phyloP scores from a whole-genome alignment of 2,888 invertebrate genomes.

The Eretmocerus hayati region DNA sequence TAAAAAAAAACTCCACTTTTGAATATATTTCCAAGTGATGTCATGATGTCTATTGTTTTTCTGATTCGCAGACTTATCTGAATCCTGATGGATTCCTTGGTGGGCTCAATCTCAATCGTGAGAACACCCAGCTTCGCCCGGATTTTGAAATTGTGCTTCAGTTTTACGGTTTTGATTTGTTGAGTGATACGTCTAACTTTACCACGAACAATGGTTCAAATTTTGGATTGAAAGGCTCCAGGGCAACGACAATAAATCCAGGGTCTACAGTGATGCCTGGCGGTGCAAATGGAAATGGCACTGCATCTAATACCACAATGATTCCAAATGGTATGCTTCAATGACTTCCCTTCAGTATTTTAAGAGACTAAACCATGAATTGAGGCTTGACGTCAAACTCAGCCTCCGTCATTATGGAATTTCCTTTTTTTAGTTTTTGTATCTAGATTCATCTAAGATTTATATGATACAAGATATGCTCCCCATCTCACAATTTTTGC shows the following conservation, averaged over 20 bases:
- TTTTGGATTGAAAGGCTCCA: conserved; percentile 22
- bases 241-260: conserved; percentile 30
- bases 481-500: no score
- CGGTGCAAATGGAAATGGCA: background rate
- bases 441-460: no score
- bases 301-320: background rate
- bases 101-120: conserved; percentile 71
- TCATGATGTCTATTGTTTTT: no score
- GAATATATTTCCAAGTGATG: no score
- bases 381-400: no score
- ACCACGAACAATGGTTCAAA: conserved; percentile 1
- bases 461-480: no score
- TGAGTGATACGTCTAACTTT: conserved; percentile 28
- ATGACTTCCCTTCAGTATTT: no score
- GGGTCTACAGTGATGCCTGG: background rate
- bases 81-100: conserved; percentile 77
- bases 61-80: conserved; percentile 69
- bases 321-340: no score
- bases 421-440: no score
- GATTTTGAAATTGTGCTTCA: conserved; percentile 66
- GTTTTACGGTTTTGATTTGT: conserved; percentile 75
- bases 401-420: no score
- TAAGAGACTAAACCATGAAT: no score
- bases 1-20: background rate
- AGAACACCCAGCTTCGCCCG: conserved; percentile 67